Evolutionary conservation across 2,113 vertebrate genomes (phyloP).

Genomic region (Antidorcas marsupialis): DNA sequence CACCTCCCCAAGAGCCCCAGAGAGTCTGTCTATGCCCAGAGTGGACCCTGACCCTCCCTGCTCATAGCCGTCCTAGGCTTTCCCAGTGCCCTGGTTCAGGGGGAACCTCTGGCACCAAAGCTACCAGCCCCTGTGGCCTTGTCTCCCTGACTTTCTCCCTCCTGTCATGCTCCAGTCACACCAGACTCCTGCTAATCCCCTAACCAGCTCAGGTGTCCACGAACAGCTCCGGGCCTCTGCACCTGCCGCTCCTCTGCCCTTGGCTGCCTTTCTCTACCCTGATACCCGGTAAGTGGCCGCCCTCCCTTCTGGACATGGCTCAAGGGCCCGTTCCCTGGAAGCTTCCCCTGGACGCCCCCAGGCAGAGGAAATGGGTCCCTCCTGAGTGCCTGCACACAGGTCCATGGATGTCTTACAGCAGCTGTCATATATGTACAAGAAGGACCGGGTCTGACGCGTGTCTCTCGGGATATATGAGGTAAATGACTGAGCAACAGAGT

Average conservation of each 20-base stretch:
- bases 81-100: neutral
- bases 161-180: neutral
- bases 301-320: neutral
- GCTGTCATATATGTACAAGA: rapidly evolving
- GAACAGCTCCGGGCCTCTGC: neutral
- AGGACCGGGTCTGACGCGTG: rapidly evolving
- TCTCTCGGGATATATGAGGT: neutral
- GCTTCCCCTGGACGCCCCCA: neutral
- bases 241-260: neutral
- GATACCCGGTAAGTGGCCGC: neutral
- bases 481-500: too few relatives aligned
- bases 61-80: neutral
- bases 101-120: neutral
- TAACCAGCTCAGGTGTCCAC: neutral
- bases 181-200: neutral
- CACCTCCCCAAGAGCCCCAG: neutral
- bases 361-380: neutral
- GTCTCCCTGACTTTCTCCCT: neutral
- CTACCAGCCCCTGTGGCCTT: neutral
- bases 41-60: neutral
- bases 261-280: neutral
- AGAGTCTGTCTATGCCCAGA: neutral
- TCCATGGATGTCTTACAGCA: rapidly evolving
- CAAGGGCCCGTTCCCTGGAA: neutral
- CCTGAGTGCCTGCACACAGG: neutral